These are phyloP conservation scores for Adelphocoris suturalis DNA, from an alignment of 2,888 invertebrate genomes.

Conservation along the genomic window DNA sequence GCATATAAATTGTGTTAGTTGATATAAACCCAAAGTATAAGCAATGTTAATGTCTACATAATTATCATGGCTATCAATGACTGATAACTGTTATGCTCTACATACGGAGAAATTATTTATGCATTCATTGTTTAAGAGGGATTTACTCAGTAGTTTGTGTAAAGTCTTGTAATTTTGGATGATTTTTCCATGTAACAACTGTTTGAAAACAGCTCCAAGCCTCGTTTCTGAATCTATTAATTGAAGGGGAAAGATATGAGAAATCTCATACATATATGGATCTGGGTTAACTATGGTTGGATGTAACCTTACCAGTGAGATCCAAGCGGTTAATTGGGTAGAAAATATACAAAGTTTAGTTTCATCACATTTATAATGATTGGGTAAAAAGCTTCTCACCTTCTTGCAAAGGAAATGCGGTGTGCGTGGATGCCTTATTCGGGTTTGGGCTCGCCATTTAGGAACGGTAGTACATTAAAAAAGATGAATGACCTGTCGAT, in stretches of 20 bases:
- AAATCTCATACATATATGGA: conserved; percentile 19
- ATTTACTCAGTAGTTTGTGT: too few relatives aligned
- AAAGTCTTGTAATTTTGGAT: too few relatives aligned
- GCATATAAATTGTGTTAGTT: too few relatives aligned
- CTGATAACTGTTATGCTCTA: too few relatives aligned
- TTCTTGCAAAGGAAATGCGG: not conserved
- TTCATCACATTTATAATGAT: not conserved
- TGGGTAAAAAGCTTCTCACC: not conserved
- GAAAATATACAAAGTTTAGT: not conserved
- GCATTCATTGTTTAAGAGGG: too few relatives aligned
- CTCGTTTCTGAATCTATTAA: not conserved
- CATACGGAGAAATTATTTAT: too few relatives aligned
- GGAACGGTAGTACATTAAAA: not conserved
- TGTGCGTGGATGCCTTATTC: not conserved
- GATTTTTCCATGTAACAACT: too few relatives aligned
- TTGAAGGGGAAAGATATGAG: not conserved
- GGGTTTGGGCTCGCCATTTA: not conserved
- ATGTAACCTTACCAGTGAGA: not conserved
- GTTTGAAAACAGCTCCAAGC: not conserved
- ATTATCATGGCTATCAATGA: too few relatives aligned
- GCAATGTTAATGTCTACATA: too few relatives aligned
- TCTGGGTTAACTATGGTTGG: conserved; percentile 5
- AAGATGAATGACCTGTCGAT: not conserved
- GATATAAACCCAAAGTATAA: too few relatives aligned
- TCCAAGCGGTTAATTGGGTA: not conserved